Evolutionary conservation across 2,113 vertebrate genomes (phyloP).

Genomic region (Atrichornis clamosus): DNA sequence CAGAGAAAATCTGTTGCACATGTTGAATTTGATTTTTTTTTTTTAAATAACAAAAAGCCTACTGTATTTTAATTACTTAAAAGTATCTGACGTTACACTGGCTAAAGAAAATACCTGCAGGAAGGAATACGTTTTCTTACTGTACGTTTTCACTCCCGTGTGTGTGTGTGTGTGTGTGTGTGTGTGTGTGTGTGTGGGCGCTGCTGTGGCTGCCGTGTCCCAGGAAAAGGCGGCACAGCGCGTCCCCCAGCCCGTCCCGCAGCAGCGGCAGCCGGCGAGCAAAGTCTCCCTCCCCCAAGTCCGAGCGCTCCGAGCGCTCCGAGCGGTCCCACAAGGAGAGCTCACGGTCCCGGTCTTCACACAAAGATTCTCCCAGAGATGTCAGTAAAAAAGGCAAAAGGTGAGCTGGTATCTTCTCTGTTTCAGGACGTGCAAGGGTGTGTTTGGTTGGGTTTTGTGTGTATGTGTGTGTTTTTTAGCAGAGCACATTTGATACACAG

Average conservation of each 20-base stretch:
- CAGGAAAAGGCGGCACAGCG: constrained; percentile 90
- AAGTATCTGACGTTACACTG: rapidly evolving
- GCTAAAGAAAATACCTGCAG: not conserved
- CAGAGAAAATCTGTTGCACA: not conserved
- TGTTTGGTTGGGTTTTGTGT: not conserved
- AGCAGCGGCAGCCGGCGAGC: constrained; percentile 84
- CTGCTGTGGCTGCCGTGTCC: not conserved
- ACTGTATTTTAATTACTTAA: not conserved
- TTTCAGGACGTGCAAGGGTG: not conserved
- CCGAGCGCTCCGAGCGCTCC: constrained; percentile 86
- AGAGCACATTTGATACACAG: not conserved
- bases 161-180: rapidly evolving
- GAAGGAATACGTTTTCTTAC: not conserved
- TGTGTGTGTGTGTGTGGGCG: not conserved
- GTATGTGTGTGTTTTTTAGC: not conserved
- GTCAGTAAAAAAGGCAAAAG: constrained; percentile 92
- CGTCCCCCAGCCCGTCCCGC: constrained; percentile 88
- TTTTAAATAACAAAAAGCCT: not conserved
- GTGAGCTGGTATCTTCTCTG: constrained; percentile 63
- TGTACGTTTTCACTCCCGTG: rapidly evolving
- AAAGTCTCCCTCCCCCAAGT: constrained; percentile 92
- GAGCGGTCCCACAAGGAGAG: constrained; percentile 94
- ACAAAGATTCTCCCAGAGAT: constrained; percentile 94
- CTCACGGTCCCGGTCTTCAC: constrained; percentile 83
- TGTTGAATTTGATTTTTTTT: not conserved